Evolutionary conservation across 2,797 vertebrate species (phyloP).

Genomic region (Eurystomus glaucurus): DNA sequence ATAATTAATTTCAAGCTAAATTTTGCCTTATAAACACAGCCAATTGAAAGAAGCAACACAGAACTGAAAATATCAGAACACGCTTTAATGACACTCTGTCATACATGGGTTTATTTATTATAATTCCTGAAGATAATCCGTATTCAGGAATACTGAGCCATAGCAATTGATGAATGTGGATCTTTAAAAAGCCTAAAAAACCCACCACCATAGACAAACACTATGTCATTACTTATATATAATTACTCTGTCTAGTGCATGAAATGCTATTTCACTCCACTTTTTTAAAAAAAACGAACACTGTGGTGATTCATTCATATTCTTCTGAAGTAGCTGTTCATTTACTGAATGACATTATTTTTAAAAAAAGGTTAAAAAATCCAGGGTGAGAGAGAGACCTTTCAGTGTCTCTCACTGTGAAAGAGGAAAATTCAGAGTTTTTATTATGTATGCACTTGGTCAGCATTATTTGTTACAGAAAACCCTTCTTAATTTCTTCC

Average conservation of each 20-base stretch:
- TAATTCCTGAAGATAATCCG: neutral
- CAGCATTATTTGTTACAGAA: neutral
- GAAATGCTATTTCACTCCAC: neutral
- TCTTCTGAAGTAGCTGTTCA: neutral
- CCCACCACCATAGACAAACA: neutral
- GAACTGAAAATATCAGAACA: neutral
- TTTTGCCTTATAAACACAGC: neutral
- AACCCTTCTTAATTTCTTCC: neutral
- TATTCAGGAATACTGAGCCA: neutral
- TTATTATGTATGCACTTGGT: rapidly evolving
- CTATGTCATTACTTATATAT: neutral
- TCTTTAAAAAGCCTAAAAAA: neutral
- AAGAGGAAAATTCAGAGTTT: neutral
- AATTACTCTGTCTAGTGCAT: neutral
- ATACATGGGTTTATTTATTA: neutral
- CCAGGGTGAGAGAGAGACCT: neutral
- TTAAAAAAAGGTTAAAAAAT: no score
- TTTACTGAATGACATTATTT: neutral
- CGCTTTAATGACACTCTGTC: neutral
- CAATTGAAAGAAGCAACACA: neutral
- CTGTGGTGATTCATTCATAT: neutral
- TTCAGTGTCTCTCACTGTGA: neutral
- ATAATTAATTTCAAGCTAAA: neutral
- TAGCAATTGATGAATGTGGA: neutral
- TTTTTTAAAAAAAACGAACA: neutral